These are phyloP conservation scores for Agonopterix arenella DNA, from an alignment of 2,888 invertebrate genomes.

Conservation along the genomic window DNA sequence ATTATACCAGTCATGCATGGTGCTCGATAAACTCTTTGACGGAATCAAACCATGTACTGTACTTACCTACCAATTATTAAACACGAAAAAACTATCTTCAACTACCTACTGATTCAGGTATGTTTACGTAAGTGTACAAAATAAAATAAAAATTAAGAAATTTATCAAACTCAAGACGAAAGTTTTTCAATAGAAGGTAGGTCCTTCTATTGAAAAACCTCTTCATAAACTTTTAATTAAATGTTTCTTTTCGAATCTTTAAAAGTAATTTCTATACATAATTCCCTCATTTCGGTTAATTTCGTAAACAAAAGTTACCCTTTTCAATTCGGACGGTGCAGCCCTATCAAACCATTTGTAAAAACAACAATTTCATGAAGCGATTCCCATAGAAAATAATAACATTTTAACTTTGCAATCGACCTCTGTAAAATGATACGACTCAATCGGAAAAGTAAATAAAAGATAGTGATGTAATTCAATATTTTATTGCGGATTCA, in stretches of 20 bases:
- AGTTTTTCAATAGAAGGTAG: no score
- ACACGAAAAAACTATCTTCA: no score
- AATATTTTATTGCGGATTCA: slow-evolving; percentile 60
- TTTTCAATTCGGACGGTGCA: not conserved
- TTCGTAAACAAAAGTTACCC: not conserved
- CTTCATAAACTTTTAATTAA: no score
- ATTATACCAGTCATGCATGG: no score
- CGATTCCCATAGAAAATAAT: slow-evolving; percentile 43
- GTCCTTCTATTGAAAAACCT: not conserved
- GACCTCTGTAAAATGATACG: slow-evolving; percentile 52
- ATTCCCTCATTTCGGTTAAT: no score
- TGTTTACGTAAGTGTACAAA: not conserved
- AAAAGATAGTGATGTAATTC: slow-evolving; percentile 61
- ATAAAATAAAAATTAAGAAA: not conserved
- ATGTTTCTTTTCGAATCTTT: no score
- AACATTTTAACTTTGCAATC: slow-evolving; percentile 42
- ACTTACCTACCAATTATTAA: no score
- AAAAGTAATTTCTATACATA: no score
- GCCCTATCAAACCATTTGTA: slow-evolving; percentile 27
- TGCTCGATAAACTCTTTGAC: no score
- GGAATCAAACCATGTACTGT: no score
- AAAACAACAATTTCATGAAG: slow-evolving; percentile 27
- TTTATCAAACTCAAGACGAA: not conserved
- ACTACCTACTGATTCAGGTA: no score
- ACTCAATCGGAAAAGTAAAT: slow-evolving; percentile 69